A percentile compares a stretch with the other conserved stretches of the same genome.
These are phyloP conservation scores for Neosalanx taihuensis DNA, from an alignment of 2,797 vertebrate genomes.

Conservation along the genomic window DNA sequence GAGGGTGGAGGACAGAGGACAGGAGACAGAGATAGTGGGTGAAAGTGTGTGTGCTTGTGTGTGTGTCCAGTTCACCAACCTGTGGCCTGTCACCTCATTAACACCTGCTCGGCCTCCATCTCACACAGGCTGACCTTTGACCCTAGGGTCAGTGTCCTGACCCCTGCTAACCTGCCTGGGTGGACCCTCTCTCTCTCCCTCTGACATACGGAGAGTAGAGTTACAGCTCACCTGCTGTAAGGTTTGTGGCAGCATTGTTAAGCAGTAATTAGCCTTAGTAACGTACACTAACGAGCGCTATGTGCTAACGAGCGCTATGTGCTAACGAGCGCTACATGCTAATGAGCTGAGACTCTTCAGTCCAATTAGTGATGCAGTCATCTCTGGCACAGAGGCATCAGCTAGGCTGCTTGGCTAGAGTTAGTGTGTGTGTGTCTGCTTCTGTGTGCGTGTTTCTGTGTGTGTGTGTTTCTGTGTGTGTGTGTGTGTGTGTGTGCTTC, in stretches of 20 bases:
- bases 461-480: too few relatives aligned
- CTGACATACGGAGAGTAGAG: not conserved
- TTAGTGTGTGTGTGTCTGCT: too few relatives aligned
- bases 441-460: too few relatives aligned
- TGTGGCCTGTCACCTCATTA: not conserved
- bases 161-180: not conserved
- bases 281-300: too few relatives aligned
- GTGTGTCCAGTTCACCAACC: not conserved
- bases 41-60: not conserved
- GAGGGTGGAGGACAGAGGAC: not conserved
- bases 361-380: constrained; percentile 36
- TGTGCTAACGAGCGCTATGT: constrained; percentile 31
- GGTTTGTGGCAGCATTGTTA: constrained; percentile 29
- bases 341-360: constrained; percentile 25
- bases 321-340: constrained; percentile 33
- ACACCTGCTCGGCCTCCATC: too few relatives aligned
- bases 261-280: constrained; percentile 36
- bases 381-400: constrained; percentile 14
- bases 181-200: not conserved
- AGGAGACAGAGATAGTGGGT: constrained; percentile 1
- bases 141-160: too few relatives aligned
- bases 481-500: too few relatives aligned
- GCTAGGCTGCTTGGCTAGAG: too few relatives aligned
- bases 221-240: not conserved
- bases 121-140: not conserved